Base-by-base conservation (phyloP, 2,888 invertebrate species). In the Dichetophora obliterata region DNA sequence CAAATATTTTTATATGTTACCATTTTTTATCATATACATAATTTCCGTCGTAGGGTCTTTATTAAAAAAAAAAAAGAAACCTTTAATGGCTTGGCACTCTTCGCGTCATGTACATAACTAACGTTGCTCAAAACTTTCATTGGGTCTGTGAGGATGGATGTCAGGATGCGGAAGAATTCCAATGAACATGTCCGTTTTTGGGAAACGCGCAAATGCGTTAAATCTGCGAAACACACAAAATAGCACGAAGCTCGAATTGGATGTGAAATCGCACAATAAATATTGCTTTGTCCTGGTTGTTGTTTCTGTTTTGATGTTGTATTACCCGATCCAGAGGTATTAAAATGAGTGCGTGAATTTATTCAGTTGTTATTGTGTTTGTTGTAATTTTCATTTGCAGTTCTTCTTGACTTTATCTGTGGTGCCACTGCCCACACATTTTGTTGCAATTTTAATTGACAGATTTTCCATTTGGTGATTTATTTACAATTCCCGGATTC, bases 191-290 rank as follows among this genome's bases (percentile, higher is more conserved):
- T 57, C 37, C 37, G 37, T 50, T 74, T 71, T 59, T 54, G 22
- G 74, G 22, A 81, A 82, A 82, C 81, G 80, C 80, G 80, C 80
- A 88, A 88, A 88, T 86, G 85, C 85, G 86, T 87, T 87, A 88
- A 88, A 88, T 88, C 88, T 86, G 86, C 82, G 82, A 82, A 85
- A 88, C 85, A 84, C 86, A 84, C 87, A 85, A 85, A 88, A 85
- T 85, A 86, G 86, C 88, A 88, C 88, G 88, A 85, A 88, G n/a
- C 72, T 68, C 19, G 50, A 22, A 71, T 59, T 31, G 43, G 5
- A 68, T 68, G 68, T 68, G 48, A 50, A 24, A 48, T 50, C 71
- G 19, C 24, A 57, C 43, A 22, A 71, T 19, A 24, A 59, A 37
- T 69, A 50, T 69, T 66, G 43, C 59, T 16, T 75, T 76, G 50